Percentiles rank a stretch among this genome's conserved stretches.
Conservation (phyloP, 1,140 invertebrate species). For the Odontomachus brunneus region DNA sequence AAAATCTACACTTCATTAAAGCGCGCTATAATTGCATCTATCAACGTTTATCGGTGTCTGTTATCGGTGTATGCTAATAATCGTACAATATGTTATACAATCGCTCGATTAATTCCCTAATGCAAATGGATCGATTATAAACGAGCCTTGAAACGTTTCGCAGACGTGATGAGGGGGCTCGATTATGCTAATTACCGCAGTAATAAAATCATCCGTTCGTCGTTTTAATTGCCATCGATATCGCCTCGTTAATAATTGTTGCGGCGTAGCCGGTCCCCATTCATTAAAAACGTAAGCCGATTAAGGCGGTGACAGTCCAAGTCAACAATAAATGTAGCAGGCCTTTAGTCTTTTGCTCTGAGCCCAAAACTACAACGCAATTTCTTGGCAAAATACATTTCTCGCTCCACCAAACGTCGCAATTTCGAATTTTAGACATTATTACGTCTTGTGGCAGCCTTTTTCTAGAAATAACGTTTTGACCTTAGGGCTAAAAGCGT, state of each 20-base stretch:
- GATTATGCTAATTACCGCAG: slow-evolving; percentile 78
- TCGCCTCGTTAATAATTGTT: not conserved
- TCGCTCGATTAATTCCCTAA: slow-evolving; percentile 78
- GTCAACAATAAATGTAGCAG: too few species aligned
- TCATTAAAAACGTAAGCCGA: not conserved
- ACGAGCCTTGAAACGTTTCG: slow-evolving; percentile 75
- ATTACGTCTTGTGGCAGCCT: too few species aligned
- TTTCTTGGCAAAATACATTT: too few species aligned
- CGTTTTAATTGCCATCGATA: slow-evolving; percentile 22
- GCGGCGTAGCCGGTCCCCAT: not conserved
- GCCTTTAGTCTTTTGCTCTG: too few species aligned
- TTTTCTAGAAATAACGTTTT: too few species aligned
- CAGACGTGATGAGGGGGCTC: slow-evolving; percentile 71
- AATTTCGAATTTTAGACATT: too few species aligned
- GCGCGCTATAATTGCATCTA: slow-evolving; percentile 1
- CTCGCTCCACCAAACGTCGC: too few species aligned
- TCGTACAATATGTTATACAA: slow-evolving; percentile 74
- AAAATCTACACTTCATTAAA: not conserved
- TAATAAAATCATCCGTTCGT: slow-evolving; percentile 61
- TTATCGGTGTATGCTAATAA: slow-evolving; percentile 71
- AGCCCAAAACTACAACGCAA: too few species aligned
- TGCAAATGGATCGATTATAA: slow-evolving; percentile 78
- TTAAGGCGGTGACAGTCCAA: not conserved
- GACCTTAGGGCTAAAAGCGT: too few species aligned
- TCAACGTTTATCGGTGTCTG: slow-evolving; percentile 40